phyloP scores from a whole-genome alignment of 2,797 vertebrate species.

The Bradypus variegatus region DNA sequence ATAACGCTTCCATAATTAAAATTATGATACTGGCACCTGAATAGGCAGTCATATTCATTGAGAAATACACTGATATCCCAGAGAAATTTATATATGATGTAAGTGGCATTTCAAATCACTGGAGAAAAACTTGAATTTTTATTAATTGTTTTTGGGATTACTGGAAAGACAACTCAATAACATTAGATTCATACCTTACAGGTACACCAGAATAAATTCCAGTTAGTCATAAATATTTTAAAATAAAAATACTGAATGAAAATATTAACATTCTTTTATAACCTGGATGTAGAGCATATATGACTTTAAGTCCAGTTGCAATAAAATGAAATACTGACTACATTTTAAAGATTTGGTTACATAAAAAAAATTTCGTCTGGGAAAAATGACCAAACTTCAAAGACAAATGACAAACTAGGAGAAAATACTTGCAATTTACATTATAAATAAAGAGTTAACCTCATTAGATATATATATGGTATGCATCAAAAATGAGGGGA shows the following conservation, averaged over 20 bases:
- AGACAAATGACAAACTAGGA: not conserved
- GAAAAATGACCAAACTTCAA: not conserved
- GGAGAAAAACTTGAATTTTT: not conserved
- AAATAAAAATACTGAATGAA: not conserved
- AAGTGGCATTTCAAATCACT: not conserved
- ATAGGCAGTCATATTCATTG: not conserved
- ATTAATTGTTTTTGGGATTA: not conserved
- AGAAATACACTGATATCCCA: not conserved
- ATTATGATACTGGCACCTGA: not conserved
- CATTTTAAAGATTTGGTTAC: not conserved
- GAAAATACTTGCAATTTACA: not conserved
- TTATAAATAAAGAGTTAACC: not conserved
- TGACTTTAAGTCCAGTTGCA: not conserved
- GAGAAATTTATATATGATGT: not conserved
- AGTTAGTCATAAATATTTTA: not conserved
- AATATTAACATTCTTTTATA: not conserved
- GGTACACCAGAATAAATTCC: not conserved
- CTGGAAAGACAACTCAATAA: not conserved
- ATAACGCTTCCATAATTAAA: not conserved
- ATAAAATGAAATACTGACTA: not conserved
- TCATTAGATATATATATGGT: not conserved
- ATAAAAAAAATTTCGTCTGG: not conserved
- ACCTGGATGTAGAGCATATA: not conserved
- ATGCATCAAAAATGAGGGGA: not conserved
- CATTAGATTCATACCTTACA: not conserved